These are phyloP conservation scores for Augochlora pura DNA, from an alignment of 1,140 invertebrate genomes.

Conservation along the genomic window DNA sequence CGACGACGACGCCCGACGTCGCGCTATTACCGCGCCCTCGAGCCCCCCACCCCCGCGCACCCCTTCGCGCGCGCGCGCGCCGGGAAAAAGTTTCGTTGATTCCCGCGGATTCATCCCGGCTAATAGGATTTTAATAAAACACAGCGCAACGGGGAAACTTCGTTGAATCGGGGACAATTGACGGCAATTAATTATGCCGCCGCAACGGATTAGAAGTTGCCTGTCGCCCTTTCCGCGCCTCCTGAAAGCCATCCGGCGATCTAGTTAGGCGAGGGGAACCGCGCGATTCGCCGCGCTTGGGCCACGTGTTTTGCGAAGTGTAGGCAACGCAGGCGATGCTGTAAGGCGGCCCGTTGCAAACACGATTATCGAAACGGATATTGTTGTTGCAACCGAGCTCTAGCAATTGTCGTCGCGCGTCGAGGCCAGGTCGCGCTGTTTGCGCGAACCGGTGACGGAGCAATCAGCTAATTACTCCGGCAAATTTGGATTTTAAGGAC, in stretches of 20 bases:
- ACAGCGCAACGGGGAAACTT: constrained; percentile 27
- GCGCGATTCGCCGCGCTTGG: neutral
- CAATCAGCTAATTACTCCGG: no score
- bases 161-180: constrained; percentile 27
- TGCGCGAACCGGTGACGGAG: no score
- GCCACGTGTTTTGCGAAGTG: no score
- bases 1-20: constrained; percentile 46
- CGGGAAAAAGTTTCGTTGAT: constrained; percentile 58
- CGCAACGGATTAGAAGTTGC: constrained; percentile 21
- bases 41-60: neutral
- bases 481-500: no score
- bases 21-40: constrained; percentile 43
- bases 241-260: neutral
- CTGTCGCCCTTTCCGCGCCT: neutral
- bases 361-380: no score
- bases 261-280: neutral
- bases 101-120: constrained; percentile 48
- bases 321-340: no score
- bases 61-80: neutral
- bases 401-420: neutral
- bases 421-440: no score
- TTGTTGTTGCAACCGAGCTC: neutral
- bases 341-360: no score
- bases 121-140: constrained; percentile 60
- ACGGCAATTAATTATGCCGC: constrained; percentile 55